A percentile compares a stretch with the other conserved stretches of the same genome.
phyloP scores from a whole-genome alignment of 2,113 vertebrate genomes.

The Clarias magur region DNA sequence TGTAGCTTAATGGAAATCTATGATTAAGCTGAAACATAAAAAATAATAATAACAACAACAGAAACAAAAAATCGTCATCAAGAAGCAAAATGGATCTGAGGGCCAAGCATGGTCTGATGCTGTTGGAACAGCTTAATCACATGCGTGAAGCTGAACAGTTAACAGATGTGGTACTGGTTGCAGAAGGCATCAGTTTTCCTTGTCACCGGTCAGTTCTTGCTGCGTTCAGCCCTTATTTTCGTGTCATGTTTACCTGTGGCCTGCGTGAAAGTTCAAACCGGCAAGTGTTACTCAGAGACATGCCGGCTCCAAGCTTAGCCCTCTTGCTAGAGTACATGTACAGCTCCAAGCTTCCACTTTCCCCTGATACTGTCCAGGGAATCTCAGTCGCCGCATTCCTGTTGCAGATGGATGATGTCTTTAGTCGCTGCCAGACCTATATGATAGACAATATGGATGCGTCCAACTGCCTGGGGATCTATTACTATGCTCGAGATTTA shows the following conservation, averaged over 20 bases:
- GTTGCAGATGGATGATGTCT: conserved; percentile 93
- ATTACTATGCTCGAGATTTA: conserved; percentile 89
- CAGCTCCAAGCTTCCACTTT: conserved; percentile 78
- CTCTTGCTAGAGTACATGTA: conserved; percentile 89
- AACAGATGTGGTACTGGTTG: conserved; percentile 86
- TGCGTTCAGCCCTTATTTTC: conserved; percentile 94
- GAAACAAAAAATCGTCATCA: not conserved
- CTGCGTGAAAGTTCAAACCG: conserved; percentile 81
- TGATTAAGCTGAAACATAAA: not conserved
- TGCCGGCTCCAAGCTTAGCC: conserved; percentile 81
- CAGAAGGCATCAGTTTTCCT: conserved; percentile 86
- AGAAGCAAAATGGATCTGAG: conserved; percentile 76
- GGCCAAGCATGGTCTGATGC: conserved; percentile 75
- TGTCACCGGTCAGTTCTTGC: conserved; percentile 91
- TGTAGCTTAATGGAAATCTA: not conserved
- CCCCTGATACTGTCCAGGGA: conserved; percentile 81
- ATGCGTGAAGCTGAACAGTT: conserved; percentile 86
- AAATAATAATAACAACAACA: not conserved
- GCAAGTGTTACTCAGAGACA: conserved; percentile 82
- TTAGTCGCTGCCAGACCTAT: conserved; percentile 80
- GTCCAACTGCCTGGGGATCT: conserved; percentile 92
- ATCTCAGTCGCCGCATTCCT: conserved; percentile 88
- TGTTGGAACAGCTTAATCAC: conserved; percentile 80
- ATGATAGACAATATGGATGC: conserved; percentile 94
- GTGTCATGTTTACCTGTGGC: conserved; percentile 95